Evolutionary conservation across 2,888 invertebrate genomes (phyloP), one percentile per base, ranked within the genome.

Genomic region (Callosobruchus maculatus): DNA sequence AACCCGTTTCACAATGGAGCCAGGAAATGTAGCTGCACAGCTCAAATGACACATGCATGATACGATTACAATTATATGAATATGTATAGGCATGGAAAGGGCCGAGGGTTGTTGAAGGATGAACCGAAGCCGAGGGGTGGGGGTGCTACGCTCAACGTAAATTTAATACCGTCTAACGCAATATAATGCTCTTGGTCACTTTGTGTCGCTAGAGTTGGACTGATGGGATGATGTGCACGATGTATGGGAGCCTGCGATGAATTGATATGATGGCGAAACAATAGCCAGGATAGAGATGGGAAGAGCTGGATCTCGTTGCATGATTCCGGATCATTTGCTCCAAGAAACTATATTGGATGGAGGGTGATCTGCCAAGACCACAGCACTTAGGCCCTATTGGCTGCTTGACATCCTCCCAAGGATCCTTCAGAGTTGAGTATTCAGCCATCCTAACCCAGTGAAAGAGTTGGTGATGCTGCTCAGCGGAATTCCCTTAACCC

Each of bases 21-120:
- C 86, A 86, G 86, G 85, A 86, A 86, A 85, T 85, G 84, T 86
- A 84, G 84, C 83, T 84, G 84, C 84, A 84, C 81, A 80, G 84
- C 84, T 84, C 84, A 86, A 86, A 86, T 86, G 86, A 86, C 86
- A 86, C 86, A 85, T 86, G 84, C 84, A 86, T 86, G 85, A 86
- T 86, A 84, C 85, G 86, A 85, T 85, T 85, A 86, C 85, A 85
- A 85, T 86, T 85, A 84, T 84, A 84, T 85, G 85, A 86, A 86
- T 85, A 85, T 85, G 85, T 83, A 85, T 84, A 79, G 49, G 72
- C 73, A 69, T 74, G 78, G 75, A 78, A 78, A 78, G 72, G 74
- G 72, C 71, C 75, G 75, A 75, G 77, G 78, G 74, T 68, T 26
- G 72, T 7, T 72, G 13, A 49, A 49, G 49, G 49, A 49, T 49